phyloP scores from a whole-genome alignment of 2,888 invertebrate species.

The Hypsopygia costalis region DNA sequence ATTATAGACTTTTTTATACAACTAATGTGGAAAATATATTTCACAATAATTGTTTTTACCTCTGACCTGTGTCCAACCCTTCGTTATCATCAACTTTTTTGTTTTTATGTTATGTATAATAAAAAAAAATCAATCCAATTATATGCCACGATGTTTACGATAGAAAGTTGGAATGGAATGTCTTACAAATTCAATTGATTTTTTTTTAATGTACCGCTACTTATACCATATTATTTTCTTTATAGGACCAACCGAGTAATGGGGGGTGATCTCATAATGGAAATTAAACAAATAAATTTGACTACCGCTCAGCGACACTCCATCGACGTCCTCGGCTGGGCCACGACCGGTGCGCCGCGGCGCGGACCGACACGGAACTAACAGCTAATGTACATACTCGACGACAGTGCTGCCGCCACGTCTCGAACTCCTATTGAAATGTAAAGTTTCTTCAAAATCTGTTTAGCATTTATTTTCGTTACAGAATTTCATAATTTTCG shows the following conservation, averaged over 20 bases:
- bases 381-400: constrained; percentile 1
- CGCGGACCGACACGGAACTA: constrained; percentile 8
- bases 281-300: constrained; percentile 16
- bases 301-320: constrained; percentile 9
- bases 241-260: constrained; percentile 67
- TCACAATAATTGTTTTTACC: too few species aligned
- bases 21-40: too few species aligned
- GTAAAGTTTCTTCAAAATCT: constrained; percentile 24
- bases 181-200: too few species aligned
- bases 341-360: constrained; percentile 14
- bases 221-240: too few species aligned
- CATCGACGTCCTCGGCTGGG: constrained; percentile 20
- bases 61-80: too few species aligned
- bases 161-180: too few species aligned
- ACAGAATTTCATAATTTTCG: constrained; percentile 13
- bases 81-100: too few species aligned
- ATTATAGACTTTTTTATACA: too few species aligned
- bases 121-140: neutral
- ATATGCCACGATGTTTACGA: too few species aligned
- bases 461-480: constrained; percentile 25
- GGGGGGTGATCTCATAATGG: constrained; percentile 53
- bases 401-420: constrained; percentile 5
- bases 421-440: neutral
- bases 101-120: too few species aligned
- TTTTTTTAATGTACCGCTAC: too few species aligned